Conservation (phyloP, 1,140 invertebrate genomes). For the Zaprionus inermis region DNA sequence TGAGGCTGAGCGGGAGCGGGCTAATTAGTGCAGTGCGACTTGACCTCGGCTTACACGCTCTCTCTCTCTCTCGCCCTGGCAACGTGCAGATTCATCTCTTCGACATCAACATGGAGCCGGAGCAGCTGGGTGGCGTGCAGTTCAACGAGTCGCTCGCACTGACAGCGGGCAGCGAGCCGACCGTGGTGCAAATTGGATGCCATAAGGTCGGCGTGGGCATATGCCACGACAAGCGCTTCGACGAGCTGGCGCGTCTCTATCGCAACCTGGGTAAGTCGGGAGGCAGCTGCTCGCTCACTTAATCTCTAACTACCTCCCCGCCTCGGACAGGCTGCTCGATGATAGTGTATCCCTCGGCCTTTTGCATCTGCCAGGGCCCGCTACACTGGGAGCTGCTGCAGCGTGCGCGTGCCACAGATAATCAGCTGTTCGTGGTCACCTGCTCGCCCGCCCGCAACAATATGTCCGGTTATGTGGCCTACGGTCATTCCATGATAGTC, state of each 20-base stretch:
- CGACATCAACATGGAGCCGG: conserved; percentile 94
- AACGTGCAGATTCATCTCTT: conserved; percentile 93
- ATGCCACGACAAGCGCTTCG: conserved; percentile 97
- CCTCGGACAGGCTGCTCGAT: conserved; percentile 89
- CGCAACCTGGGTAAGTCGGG: conserved; percentile 85
- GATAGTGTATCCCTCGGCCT: conserved; percentile 95
- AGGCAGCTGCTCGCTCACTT: not conserved
- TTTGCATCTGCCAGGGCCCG: conserved; percentile 98
- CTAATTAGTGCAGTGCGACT: conserved; percentile 7
- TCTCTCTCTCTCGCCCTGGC: too few relatives aligned
- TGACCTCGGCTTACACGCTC: not conserved
- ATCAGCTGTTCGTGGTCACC: conserved; percentile 91
- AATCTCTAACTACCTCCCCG: not conserved
- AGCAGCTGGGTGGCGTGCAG: conserved; percentile 89
- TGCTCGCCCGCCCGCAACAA: conserved; percentile 91
- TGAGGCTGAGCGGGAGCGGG: not conserved
- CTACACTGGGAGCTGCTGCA: conserved; percentile 95
- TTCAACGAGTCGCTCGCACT: conserved; percentile 96
- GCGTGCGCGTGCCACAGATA: conserved; percentile 92
- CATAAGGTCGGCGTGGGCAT: conserved; percentile 94
- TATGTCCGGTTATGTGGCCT: conserved; percentile 92
- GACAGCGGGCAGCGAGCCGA: conserved; percentile 89
- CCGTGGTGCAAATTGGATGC: conserved; percentile 90
- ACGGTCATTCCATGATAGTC: conserved; percentile 93
- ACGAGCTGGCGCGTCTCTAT: conserved; percentile 94